These are phyloP conservation scores for Chroicocephalus ridibundus DNA, from an alignment of 2,113 vertebrate genomes.

Conservation along the genomic window DNA sequence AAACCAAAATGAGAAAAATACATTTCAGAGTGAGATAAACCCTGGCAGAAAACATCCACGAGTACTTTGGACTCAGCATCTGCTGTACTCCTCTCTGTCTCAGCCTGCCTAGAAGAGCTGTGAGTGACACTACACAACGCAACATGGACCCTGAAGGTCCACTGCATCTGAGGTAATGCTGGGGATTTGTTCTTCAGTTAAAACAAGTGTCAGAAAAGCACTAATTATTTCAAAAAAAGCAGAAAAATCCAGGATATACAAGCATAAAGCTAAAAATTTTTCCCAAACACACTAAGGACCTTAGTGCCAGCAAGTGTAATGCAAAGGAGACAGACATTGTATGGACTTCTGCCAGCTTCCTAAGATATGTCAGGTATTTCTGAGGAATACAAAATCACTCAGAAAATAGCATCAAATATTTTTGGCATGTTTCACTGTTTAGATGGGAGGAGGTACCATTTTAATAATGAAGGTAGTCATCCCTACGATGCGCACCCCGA, in stretches of 20 bases:
- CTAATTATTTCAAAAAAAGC: background rate
- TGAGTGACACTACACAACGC: rapidly evolving
- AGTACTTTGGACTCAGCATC: background rate
- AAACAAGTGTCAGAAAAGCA: background rate
- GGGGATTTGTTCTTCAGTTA: background rate
- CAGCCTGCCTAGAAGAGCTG: background rate
- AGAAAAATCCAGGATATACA: background rate
- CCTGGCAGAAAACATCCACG: background rate
- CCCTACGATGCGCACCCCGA: background rate
- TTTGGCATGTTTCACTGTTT: background rate
- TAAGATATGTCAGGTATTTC: background rate
- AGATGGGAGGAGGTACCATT: background rate
- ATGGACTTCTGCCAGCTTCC: background rate
- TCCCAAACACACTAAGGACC: background rate
- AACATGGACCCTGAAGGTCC: background rate
- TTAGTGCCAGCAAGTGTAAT: background rate
- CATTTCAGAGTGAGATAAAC: background rate
- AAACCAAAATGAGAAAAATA: background rate
- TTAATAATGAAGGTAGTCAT: background rate
- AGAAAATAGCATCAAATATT: background rate
- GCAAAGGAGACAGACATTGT: background rate
- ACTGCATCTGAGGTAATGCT: background rate
- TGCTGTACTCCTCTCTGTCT: background rate
- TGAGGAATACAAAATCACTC: background rate
- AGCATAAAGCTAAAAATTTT: background rate